These are phyloP conservation scores for Cynopterus sphinx DNA, from an alignment of 2,797 vertebrate genomes.

Conservation along the genomic window DNA sequence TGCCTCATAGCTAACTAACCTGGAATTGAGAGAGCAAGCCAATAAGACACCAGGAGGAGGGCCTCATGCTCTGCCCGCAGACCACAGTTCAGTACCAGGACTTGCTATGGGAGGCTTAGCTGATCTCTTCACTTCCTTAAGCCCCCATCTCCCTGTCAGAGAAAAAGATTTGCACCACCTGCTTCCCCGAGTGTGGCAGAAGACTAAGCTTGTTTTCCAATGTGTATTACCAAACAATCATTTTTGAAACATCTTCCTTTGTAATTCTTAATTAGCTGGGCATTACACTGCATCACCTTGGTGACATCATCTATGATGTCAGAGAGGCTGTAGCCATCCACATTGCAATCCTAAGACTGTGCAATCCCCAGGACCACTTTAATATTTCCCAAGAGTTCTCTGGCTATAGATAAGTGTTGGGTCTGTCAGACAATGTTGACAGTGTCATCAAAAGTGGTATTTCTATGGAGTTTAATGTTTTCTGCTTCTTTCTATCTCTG, in stretches of 20 bases:
- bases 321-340: background rate
- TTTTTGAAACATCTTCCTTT: constrained; percentile 14
- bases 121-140: background rate
- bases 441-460: constrained; percentile 9
- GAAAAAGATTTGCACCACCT: background rate
- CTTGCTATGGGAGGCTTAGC: background rate
- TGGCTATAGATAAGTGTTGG: background rate
- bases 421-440: background rate
- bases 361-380: background rate
- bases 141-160: background rate
- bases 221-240: background rate
- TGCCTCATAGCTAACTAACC: constrained; percentile 63
- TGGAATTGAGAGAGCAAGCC: constrained; percentile 41
- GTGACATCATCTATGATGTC: background rate
- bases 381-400: background rate
- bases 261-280: background rate
- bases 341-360: background rate
- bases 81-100: background rate
- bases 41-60: background rate
- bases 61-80: background rate
- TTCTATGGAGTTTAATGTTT: background rate
- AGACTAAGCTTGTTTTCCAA: constrained; percentile 18
- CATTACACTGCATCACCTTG: background rate
- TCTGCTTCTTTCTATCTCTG: constrained; percentile 19
- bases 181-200: background rate